Evolutionary conservation across 2,797 vertebrate species (phyloP), one percentile per base, ranked within the genome.

Genomic region (Discoglossus pictus): DNA sequence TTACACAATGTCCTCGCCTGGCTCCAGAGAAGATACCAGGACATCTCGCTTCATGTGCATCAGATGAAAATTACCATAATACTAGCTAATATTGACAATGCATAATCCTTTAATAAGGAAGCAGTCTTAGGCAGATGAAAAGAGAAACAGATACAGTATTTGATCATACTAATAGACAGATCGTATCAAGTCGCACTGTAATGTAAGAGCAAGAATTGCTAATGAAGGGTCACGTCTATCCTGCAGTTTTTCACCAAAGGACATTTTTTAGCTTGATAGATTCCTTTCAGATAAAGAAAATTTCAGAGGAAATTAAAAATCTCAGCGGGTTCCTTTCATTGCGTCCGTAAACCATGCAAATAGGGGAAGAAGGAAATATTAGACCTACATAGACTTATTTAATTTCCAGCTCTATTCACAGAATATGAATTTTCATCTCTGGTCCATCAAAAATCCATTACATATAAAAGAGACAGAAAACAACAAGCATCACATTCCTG

Each of bases 201-300:
- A 27, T 59, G 39, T 6, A 31, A 23, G 16, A 59, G 50, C 36
- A 52, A 24, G 47, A 61, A 61, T 60, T 42, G 47, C 6, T 61
- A 68, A 68, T 61, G 27, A 53, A 17, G 38, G 65, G 47, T 68
- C 65, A 61, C 16, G 21, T 25, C 16, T 66, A 69, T 39, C 66
- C 54, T 75, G 68, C 51, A 74, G 27, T 55, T 72, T 73, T 72
- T 46, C 60, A 53, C 39, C 16, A 42, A 23, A 35, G 46, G 68
- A 72, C 65, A 46, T 65, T n/a, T 1, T 69, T 72, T 7, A 13
- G 54, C 38, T 54, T 75, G 69, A 60, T 17, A 75, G 75, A 75
- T 72, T 74, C 66, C 50, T 48, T 75, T 24, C 23, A 55, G 62
- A 35, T 78, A 73, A 73, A 74, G 23, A 76, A 76, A 81, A 55